Percentiles rank a stretch among this genome's conserved stretches.
phyloP scores from a whole-genome alignment of 2,888 invertebrate genomes.

The Biston betularia region DNA sequence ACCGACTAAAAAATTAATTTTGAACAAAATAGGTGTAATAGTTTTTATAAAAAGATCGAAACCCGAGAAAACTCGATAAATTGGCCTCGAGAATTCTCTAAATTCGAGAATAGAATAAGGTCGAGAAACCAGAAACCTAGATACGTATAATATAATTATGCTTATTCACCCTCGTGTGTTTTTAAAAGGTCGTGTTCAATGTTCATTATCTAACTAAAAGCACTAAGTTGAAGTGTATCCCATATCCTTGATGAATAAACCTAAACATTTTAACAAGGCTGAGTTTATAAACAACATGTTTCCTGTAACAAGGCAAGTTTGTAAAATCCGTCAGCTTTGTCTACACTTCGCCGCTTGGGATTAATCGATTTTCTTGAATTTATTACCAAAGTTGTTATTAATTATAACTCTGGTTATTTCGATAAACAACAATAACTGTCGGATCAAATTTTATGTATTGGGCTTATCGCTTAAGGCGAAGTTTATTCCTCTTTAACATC shows the following conservation, averaged over 20 bases:
- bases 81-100: too few species aligned
- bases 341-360: conserved; percentile 14
- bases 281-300: conserved; percentile 25
- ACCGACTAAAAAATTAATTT: too few species aligned
- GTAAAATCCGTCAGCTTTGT: conserved; percentile 18
- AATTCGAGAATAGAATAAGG: too few species aligned
- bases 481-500: not conserved
- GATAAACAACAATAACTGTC: conserved; percentile 8
- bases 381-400: conserved; percentile 12
- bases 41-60: too few species aligned
- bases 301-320: conserved; percentile 33
- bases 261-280: conserved; percentile 37
- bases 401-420: conserved; percentile 8
- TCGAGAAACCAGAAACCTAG: too few species aligned
- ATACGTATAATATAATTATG: too few species aligned
- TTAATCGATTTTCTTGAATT: conserved; percentile 23
- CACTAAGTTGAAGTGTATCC: not conserved
- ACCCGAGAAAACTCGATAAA: too few species aligned
- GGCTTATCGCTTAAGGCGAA: not conserved
- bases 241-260: conserved; percentile 22
- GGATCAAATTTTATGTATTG: conserved; percentile 3
- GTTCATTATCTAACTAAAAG: not conserved
- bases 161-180: too few species aligned
- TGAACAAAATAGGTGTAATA: too few species aligned
- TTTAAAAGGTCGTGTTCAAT: not conserved